Conservation (phyloP, 1,140 invertebrate genomes). For the Drosophila nigrodunni region DNA sequence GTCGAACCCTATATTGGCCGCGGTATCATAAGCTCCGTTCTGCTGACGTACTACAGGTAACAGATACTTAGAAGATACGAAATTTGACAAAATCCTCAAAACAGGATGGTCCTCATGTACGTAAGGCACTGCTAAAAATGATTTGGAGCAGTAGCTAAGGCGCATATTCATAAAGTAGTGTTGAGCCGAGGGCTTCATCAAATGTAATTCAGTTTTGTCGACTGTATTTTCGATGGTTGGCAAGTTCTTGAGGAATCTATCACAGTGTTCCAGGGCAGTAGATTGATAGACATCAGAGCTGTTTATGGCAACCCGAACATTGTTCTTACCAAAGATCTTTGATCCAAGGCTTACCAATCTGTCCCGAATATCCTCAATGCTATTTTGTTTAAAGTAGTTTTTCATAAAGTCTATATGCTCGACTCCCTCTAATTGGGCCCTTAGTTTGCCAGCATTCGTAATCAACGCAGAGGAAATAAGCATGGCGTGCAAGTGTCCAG, state of each 20-base stretch:
- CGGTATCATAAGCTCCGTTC: conserved; percentile 95
- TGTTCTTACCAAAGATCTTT: conserved; percentile 88
- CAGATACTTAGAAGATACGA: conserved; percentile 92
- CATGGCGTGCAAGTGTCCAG: conserved; percentile 94
- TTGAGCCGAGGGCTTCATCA: conserved; percentile 80
- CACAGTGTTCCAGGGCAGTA: conserved; percentile 85
- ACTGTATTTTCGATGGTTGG: conserved; percentile 71
- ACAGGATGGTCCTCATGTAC: conserved; percentile 91
- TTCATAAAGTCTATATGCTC: conserved; percentile 92
- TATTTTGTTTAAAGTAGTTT: conserved; percentile 88
- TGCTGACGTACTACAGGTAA: conserved; percentile 94
- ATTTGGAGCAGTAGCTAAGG: conserved; percentile 93
- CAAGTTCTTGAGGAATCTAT: conserved; percentile 84
- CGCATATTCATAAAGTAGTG: conserved; percentile 93
- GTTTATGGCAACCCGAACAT: conserved; percentile 88
- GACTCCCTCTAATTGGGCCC: conserved; percentile 90
- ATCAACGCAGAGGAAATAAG: conserved; percentile 89
- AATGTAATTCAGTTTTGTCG: conserved; percentile 48
- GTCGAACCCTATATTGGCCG: conserved; percentile 88
- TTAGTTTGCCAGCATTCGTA: conserved; percentile 87
- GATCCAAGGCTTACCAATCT: conserved; percentile 88
- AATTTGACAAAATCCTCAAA: conserved; percentile 89
- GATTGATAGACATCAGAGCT: conserved; percentile 85
- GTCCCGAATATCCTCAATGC: conserved; percentile 87
- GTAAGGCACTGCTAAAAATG: conserved; percentile 91